phyloP scores from a whole-genome alignment of 2,888 invertebrate species.

The Eristalis pertinax region DNA sequence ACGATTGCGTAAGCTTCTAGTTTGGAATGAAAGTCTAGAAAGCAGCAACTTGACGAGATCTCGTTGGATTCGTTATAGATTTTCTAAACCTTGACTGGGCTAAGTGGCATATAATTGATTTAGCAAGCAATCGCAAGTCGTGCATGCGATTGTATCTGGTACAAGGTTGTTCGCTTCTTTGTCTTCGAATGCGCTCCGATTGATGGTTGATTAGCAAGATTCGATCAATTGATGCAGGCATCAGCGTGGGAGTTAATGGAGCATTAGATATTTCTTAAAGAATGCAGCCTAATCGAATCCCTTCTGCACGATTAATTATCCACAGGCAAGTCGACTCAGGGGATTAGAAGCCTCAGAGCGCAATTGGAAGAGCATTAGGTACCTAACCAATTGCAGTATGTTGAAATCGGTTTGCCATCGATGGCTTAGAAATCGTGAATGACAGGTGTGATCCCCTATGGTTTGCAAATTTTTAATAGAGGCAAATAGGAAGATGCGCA shows the following conservation, averaged over 20 bases:
- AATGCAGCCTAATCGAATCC: background rate
- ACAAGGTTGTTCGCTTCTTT: background rate
- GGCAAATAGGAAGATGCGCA: too few relatives aligned
- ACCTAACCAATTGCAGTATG: background rate
- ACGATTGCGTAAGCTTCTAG: background rate
- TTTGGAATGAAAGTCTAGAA: constrained; percentile 5
- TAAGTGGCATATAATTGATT: background rate
- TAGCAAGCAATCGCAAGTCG: background rate
- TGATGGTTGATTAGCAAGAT: background rate
- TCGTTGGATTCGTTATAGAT: background rate
- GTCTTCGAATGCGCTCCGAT: background rate
- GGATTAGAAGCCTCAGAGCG: background rate
- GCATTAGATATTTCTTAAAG: background rate
- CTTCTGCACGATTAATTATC: background rate
- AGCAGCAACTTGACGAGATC: background rate
- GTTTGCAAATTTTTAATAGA: too few relatives aligned
- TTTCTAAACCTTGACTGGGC: background rate
- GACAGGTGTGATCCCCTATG: too few relatives aligned
- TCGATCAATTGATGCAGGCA: background rate
- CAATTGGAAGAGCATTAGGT: background rate
- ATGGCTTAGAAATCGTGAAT: background rate
- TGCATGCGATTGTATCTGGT: background rate
- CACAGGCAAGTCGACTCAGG: background rate
- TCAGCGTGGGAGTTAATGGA: background rate
- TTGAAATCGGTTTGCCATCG: background rate